Evolutionary conservation across 2,113 vertebrate species (phyloP), one percentile per base, ranked within the genome.

Genomic region (Casuarius casuarius): DNA sequence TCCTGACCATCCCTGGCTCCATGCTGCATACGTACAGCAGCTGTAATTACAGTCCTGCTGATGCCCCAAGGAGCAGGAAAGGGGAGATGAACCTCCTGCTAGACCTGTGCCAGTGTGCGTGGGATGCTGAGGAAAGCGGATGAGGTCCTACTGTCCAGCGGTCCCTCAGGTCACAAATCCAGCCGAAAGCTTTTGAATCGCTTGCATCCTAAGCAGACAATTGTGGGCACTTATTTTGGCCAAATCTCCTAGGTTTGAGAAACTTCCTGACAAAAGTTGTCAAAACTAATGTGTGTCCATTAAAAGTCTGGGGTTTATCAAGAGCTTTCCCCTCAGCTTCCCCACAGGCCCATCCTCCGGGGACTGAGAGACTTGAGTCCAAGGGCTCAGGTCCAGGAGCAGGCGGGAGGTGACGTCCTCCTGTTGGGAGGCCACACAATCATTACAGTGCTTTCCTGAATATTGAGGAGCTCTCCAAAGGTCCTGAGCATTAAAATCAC

Each of bases 391-490:
- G 3, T 35, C 81, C 46, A n/a, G 7, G 4, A 56, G 14, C 26
- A 85, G 48, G 26, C 10, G 74, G 62, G 26, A 35, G 42, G 15
- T 2, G 3, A 38, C 48, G 68, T 22, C 35, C 51, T 48, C 29
- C 4, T 35, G 4, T 31, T 71, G 44, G 33, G 46, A 56, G 31
- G 44, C 33, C 38, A 3, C 0, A 0, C 3, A 25, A n/a, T 3
- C 14, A n/a, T 26, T 15, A 29, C 0, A 0, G 12, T 20, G 11
- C 10, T 70, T 56, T 79, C 48, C 15, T 61, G 11, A 4, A n/a
- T 68, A 7, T 25, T 17, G 9, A 4, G 16, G 5, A 5, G 10
- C 16, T 51, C 25, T 40, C 59, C 62, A 54, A 40, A 22, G 21
- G 9, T 14, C 17, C 22, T 4, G 42, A 46, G 84, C 28, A 42